phyloP scores from a whole-genome alignment of 2,113 vertebrate species.

The Sphyrna mokarran region DNA sequence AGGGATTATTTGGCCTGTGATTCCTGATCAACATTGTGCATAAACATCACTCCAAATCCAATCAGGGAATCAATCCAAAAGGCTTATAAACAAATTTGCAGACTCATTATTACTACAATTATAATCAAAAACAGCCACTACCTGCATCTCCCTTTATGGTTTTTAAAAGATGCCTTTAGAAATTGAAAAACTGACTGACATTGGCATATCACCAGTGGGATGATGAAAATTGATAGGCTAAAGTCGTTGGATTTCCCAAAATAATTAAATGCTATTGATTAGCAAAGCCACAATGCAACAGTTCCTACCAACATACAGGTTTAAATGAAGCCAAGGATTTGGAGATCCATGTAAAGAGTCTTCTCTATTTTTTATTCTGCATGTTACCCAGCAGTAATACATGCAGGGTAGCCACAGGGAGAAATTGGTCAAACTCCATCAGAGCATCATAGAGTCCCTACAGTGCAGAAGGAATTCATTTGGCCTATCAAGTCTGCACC shows the following conservation, averaged over 20 bases:
- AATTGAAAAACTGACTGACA: neutral
- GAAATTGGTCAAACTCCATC: neutral
- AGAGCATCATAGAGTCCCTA: too few relatives aligned
- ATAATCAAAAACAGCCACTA: neutral
- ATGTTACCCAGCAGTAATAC: neutral
- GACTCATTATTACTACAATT: neutral
- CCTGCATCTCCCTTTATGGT: neutral
- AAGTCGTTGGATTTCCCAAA: neutral
- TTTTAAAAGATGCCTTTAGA: neutral
- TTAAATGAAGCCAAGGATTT: neutral
- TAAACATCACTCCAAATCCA: neutral
- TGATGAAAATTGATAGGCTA: neutral
- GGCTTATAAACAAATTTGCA: neutral
- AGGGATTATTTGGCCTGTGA: neutral
- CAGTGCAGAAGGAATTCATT: too few relatives aligned
- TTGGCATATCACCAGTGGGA: neutral
- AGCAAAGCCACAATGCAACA: neutral
- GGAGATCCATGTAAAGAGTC: neutral
- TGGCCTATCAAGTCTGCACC: too few relatives aligned
- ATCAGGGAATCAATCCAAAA: neutral
- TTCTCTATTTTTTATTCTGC: neutral
- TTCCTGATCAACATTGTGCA: neutral
- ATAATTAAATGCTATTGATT: neutral
- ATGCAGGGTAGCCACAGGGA: neutral
- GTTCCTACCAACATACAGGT: neutral